A percentile compares a stretch with the other conserved stretches of the same genome.
phyloP scores from a whole-genome alignment of 1,140 invertebrate genomes.

The Hyphantria cunea region DNA sequence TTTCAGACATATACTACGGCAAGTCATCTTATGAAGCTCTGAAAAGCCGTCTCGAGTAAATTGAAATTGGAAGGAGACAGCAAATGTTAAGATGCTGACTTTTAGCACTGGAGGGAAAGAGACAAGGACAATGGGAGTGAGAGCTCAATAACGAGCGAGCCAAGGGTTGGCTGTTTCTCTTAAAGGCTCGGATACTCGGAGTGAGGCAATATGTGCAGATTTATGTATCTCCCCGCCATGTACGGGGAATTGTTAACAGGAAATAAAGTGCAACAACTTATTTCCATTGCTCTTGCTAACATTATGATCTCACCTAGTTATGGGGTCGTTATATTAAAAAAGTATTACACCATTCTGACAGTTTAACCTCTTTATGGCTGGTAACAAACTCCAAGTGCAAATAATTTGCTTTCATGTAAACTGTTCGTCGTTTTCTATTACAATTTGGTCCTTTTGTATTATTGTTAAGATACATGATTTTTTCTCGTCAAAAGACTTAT shows the following conservation, averaged over 20 bases:
- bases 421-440: neutral
- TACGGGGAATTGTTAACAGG: slow-evolving; percentile 58
- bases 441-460: no score
- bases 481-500: no score
- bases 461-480: neutral
- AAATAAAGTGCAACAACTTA: slow-evolving; percentile 58
- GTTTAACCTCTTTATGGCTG: neutral
- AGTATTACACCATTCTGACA: slow-evolving; percentile 16
- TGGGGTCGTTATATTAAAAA: slow-evolving; percentile 34
- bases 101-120: slow-evolving; percentile 45
- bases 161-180: slow-evolving; percentile 78
- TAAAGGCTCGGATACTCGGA: slow-evolving; percentile 50
- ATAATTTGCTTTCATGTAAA: neutral
- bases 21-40: slow-evolving; percentile 69
- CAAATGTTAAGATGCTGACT: slow-evolving; percentile 32
- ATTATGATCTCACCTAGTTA: slow-evolving; percentile 41
- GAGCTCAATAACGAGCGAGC: slow-evolving; percentile 82
- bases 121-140: slow-evolving; percentile 67
- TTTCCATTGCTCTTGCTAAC: slow-evolving; percentile 52
- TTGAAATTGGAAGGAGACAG: slow-evolving; percentile 79
- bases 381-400: neutral
- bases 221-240: slow-evolving; percentile 64
- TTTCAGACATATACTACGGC: slow-evolving; percentile 46
- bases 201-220: slow-evolving; percentile 75
- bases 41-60: slow-evolving; percentile 81